phyloP scores from a whole-genome alignment of 2,797 vertebrate species.

The Naso thynnoides region DNA sequence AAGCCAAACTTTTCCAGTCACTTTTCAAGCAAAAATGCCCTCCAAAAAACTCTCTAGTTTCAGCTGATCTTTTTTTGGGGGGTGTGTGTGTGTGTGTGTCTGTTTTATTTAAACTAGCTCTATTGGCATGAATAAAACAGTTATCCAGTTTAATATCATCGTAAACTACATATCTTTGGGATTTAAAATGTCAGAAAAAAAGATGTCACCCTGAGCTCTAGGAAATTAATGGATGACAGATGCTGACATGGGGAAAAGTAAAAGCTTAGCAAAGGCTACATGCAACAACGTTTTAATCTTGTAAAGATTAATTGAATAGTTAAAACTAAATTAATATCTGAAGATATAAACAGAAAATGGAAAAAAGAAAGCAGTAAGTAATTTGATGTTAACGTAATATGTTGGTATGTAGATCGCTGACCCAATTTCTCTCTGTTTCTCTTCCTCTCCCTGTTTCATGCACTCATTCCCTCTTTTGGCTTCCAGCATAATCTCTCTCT shows the following conservation, averaged over 20 bases:
- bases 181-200: background rate
- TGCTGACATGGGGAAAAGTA: background rate
- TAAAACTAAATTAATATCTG: conserved; percentile 7
- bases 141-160: background rate
- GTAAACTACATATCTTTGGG: background rate
- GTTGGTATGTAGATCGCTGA: conserved; percentile 84
- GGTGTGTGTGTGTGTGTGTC: no score
- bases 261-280: conserved; percentile 6
- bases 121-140: no score
- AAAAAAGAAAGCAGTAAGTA: conserved; percentile 72
- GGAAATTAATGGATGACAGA: background rate
- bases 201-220: background rate
- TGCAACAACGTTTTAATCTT: conserved; percentile 13
- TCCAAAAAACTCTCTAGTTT: background rate
- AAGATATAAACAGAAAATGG: conserved; percentile 56
- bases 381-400: conserved; percentile 80
- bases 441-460: conserved; percentile 69
- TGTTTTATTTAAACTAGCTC: no score
- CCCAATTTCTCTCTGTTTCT: conserved; percentile 81
- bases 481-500: conserved; percentile 76
- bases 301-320: conserved; percentile 4
- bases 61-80: background rate
- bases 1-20: no score
- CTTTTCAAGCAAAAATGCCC: background rate
- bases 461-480: conserved; percentile 78